phyloP scores from a whole-genome alignment of 1,140 invertebrate species.

The Lethrus apterus region DNA sequence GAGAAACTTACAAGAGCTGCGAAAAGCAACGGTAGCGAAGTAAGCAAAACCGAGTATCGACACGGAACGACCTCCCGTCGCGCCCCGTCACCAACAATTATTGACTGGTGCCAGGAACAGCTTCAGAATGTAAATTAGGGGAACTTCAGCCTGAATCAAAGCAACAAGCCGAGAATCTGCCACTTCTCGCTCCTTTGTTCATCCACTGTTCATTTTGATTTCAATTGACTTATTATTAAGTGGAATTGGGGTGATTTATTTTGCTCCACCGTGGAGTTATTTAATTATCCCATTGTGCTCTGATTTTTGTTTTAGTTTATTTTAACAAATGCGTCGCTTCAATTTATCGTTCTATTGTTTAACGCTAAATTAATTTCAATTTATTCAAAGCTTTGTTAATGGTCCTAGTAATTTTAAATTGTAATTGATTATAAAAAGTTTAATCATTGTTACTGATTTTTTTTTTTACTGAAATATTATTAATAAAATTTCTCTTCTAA shows the following conservation, averaged over 20 bases:
- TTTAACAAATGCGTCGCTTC: no score
- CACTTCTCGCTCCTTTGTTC: constrained; percentile 18
- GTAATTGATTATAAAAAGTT: no score
- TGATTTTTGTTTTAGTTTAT: constrained; percentile 13
- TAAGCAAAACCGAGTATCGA: no score
- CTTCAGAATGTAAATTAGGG: constrained; percentile 29
- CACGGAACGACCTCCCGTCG: constrained; percentile 17
- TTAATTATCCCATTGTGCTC: constrained; percentile 13
- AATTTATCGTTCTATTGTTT: no score
- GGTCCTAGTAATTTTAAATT: no score
- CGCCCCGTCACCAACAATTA: constrained; percentile 24
- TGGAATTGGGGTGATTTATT: constrained; percentile 19
- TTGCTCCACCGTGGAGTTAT: constrained; percentile 7
- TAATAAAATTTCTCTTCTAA: no score
- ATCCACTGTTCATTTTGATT: constrained; percentile 19
- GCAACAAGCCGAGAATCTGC: constrained; percentile 26
- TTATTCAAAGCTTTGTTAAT: no score
- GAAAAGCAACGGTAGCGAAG: no score
- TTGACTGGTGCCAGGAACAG: constrained; percentile 29
- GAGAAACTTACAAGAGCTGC: no score
- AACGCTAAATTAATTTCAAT: no score
- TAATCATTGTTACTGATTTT: no score
- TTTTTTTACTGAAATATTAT: no score
- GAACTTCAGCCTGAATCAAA: constrained; percentile 27
- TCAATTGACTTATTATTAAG: constrained; percentile 21